Conservation (phyloP, 2,888 invertebrate genomes). For the Drosophila pullipes region DNA sequence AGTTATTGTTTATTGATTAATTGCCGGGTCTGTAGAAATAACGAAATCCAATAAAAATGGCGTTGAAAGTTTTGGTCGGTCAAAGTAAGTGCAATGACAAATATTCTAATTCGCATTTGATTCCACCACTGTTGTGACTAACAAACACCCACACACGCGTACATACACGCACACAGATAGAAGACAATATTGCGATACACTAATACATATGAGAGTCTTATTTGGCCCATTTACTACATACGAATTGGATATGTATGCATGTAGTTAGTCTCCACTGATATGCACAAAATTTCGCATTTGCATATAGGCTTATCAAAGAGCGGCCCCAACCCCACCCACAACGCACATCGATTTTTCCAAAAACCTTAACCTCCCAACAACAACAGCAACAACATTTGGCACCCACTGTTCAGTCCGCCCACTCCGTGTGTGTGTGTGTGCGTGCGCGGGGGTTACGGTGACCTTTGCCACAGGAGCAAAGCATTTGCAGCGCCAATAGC, state of each 20-base stretch:
- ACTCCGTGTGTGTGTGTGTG: conserved; percentile 1
- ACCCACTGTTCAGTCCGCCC: conserved; percentile 9
- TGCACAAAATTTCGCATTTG: conserved; percentile 35
- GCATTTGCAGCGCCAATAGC: conserved; percentile 7
- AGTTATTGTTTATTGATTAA: conserved; percentile 22
- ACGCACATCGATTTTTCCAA: conserved; percentile 54
- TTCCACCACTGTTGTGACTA: conserved; percentile 43
- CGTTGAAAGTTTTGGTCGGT: conserved; percentile 94
- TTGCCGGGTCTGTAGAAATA: conserved; percentile 27
- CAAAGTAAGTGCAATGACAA: conserved; percentile 90
- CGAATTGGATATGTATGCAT: conserved; percentile 3
- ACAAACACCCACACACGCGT: conserved; percentile 28
- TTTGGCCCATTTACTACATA: conserved; percentile 11
- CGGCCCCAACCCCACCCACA: conserved; percentile 7
- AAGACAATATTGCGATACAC: conserved; percentile 46
- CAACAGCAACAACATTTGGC: conserved; percentile 14
- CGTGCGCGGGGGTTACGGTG: conserved; percentile 26
- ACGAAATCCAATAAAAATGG: conserved; percentile 87
- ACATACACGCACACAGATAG: background rate
- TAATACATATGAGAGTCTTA: conserved; percentile 13
- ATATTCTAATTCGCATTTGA: conserved; percentile 21
- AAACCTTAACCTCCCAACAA: conserved; percentile 14
- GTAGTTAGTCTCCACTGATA: conserved; percentile 7
- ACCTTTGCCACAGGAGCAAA: conserved; percentile 57
- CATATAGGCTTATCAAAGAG: conserved; percentile 45